Percentiles rank a stretch among this genome's conserved stretches.
These are phyloP conservation scores for Rhopalosiphum nymphaeae DNA, from an alignment of 2,888 invertebrate species.

Conservation along the genomic window DNA sequence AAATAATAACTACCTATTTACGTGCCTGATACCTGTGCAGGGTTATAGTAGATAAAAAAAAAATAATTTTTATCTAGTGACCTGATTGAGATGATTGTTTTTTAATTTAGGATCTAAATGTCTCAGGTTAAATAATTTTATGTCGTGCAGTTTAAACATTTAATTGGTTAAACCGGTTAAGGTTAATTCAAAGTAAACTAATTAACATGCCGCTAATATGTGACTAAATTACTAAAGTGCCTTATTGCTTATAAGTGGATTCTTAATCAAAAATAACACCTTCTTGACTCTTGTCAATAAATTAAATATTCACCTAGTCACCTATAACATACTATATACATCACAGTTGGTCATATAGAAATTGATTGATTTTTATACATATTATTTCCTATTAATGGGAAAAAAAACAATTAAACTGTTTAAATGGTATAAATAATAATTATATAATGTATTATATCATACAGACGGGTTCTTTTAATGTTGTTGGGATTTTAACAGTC, in stretches of 20 bases:
- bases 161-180: neutral
- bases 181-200: neutral
- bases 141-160: neutral
- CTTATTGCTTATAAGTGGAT: neutral
- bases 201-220: neutral
- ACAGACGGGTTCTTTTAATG: neutral
- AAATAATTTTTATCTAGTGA: neutral
- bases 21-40: no score
- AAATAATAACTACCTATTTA: no score
- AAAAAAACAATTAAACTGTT: neutral
- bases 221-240: neutral
- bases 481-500: neutral
- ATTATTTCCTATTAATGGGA: neutral
- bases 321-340: neutral
- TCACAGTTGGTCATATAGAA: neutral
- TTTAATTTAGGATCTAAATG: neutral
- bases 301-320: neutral
- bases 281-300: neutral
- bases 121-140: neutral
- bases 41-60: neutral
- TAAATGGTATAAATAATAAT: neutral
- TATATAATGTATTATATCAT: neutral
- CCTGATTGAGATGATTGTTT: neutral
- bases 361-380: neutral
- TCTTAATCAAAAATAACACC: neutral